A percentile compares a stretch with the other conserved stretches of the same genome.
Conservation (phyloP, 2,797 vertebrate genomes). For the Antrozous pallidus region DNA sequence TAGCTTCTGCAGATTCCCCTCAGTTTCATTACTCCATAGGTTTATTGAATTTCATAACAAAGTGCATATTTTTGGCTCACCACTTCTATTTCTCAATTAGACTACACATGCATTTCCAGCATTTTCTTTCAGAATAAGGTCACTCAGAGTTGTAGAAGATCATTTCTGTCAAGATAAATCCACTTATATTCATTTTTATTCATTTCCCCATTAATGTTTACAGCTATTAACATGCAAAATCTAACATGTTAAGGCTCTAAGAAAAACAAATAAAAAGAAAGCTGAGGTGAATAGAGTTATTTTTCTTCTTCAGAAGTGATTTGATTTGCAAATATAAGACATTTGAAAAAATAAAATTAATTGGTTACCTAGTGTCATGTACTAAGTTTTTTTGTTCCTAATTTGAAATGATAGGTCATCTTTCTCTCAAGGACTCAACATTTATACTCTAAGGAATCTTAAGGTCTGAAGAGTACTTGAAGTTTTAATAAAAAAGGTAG, state of each 20-base stretch:
- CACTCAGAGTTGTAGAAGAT: not conserved
- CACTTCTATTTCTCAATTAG: constrained; percentile 18
- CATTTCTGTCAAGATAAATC: not conserved
- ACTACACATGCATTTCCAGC: not conserved
- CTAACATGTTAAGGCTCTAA: not conserved
- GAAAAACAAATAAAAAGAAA: constrained; percentile 65
- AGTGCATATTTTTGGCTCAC: not conserved
- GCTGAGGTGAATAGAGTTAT: constrained; percentile 43
- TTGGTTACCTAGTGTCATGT: not conserved
- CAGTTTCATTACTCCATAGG: constrained; percentile 7
- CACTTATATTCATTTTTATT: constrained; percentile 29
- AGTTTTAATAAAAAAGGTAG: constrained; percentile 41
- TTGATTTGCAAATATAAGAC: constrained; percentile 52
- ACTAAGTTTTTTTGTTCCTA: not conserved
- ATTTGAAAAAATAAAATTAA: constrained; percentile 39
- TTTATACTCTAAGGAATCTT: not conserved
- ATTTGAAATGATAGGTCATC: constrained; percentile 39
- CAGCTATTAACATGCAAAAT: constrained; percentile 59
- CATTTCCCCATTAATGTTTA: constrained; percentile 54
- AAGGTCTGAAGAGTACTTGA: not conserved
- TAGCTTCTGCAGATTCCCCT: not conserved
- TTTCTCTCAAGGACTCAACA: not conserved
- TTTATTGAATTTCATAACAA: constrained; percentile 2
- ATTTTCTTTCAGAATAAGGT: constrained; percentile 8
- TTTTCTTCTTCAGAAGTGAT: constrained; percentile 29